Percentiles rank a stretch among this genome's conserved stretches.
Conservation (phyloP, 1,140 invertebrate genomes). For the Metopolophium dirhodum region DNA sequence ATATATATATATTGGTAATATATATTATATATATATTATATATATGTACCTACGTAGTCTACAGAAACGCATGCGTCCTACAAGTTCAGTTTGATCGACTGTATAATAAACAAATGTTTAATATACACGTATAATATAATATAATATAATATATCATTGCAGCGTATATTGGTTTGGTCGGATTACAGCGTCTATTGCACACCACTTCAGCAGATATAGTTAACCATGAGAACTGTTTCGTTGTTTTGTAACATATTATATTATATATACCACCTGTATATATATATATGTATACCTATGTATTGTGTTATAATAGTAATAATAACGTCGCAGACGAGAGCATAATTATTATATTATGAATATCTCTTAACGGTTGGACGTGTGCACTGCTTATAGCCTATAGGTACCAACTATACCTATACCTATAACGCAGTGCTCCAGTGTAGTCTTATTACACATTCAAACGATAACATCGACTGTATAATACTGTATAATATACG, state of each 20-base stretch:
- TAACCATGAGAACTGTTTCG: not conserved
- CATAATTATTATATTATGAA: not conserved
- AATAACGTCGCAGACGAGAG: not conserved
- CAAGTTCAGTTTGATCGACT: not conserved
- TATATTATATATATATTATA: too few species aligned
- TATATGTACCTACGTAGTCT: not conserved
- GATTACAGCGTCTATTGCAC: not conserved
- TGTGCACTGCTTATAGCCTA: not conserved
- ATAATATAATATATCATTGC: not conserved
- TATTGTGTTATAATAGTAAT: not conserved
- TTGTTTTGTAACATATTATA: slow-evolving; percentile 16
- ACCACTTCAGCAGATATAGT: not conserved
- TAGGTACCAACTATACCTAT: not conserved
- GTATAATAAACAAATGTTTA: not conserved
- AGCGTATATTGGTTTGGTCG: not conserved
- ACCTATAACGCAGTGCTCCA: not conserved
- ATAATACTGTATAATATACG: not conserved
- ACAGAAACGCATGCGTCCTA: not conserved
- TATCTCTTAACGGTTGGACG: not conserved
- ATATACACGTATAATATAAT: not conserved
- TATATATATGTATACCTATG: not conserved
- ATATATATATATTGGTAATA: too few species aligned
- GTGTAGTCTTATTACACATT: not conserved
- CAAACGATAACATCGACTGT: slow-evolving; percentile 26
- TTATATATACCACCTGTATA: not conserved